A percentile compares a stretch with the other conserved stretches of the same genome.
Conservation (phyloP, 2,113 vertebrate genomes). For the Eonycteris spelaea region DNA sequence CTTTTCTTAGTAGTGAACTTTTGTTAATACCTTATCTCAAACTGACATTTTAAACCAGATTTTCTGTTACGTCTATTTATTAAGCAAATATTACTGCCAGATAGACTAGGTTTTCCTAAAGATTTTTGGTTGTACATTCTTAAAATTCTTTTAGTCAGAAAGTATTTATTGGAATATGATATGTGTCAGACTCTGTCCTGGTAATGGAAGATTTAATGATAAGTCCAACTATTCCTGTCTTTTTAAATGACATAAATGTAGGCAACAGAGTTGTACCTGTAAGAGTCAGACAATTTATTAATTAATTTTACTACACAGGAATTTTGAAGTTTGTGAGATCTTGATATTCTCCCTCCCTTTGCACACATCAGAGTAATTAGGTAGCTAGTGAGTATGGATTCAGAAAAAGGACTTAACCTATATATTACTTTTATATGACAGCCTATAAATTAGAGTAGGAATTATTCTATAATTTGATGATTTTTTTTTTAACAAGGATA, state of each 20-base stretch:
- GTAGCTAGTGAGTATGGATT: not conserved
- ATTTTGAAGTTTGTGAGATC: not conserved
- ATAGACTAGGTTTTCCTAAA: not conserved
- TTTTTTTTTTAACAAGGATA: not conserved
- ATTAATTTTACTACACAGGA: not conserved
- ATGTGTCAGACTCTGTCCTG: not conserved
- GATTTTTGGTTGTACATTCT: not conserved
- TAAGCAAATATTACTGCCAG: not conserved
- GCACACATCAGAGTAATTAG: not conserved
- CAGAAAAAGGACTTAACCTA: not conserved
- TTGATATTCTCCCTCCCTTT: not conserved
- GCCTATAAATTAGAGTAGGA: not conserved
- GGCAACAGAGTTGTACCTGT: not conserved
- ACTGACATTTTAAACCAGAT: not conserved
- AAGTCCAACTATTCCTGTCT: not conserved
- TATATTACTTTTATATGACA: not conserved
- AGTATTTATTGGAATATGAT: not conserved
- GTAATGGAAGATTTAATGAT: not conserved
- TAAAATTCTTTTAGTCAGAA: not conserved
- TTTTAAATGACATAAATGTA: not conserved
- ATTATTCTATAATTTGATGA: not conserved
- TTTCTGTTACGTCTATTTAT: not conserved
- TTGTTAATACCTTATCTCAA: not conserved
- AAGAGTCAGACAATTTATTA: not conserved
- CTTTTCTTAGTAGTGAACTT: not conserved